A percentile compares a stretch with the other conserved stretches of the same genome.
phyloP scores from a whole-genome alignment of 2,888 invertebrate genomes.

The Spodoptera exigua region DNA sequence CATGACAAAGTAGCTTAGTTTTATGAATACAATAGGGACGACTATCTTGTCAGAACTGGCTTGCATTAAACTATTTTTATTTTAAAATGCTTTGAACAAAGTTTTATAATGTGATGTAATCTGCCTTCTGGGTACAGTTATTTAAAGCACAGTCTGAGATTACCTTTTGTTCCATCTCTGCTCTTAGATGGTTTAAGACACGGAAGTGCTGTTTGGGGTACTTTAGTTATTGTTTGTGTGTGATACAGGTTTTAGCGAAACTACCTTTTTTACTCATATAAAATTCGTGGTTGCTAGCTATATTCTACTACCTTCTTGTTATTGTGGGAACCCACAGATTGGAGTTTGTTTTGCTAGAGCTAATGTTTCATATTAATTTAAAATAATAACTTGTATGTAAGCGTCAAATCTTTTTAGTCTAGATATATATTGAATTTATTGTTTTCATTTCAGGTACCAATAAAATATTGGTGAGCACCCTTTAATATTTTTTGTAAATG shows the following conservation, averaged over 20 bases:
- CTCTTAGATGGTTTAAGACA: constrained; percentile 32
- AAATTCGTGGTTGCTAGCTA: too few species aligned
- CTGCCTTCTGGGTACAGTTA: constrained; percentile 52
- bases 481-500: too few species aligned
- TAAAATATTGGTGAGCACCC: too few species aligned
- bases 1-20: not conserved
- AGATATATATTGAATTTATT: too few species aligned
- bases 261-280: constrained; percentile 10
- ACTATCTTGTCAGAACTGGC: not conserved
- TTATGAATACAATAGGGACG: not conserved
- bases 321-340: too few species aligned
- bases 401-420: too few species aligned
- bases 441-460: too few species aligned
- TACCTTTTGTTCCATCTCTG: constrained; percentile 33
- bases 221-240: constrained; percentile 26
- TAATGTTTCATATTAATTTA: too few species aligned
- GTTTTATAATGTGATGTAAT: constrained; percentile 40
- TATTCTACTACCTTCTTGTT: too few species aligned
- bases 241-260: constrained; percentile 18
- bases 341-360: too few species aligned
- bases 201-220: constrained; percentile 51
- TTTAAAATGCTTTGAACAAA: constrained; percentile 23
- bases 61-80: constrained; percentile 20
- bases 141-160: constrained; percentile 35
- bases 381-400: too few species aligned